Evolutionary conservation across 2,888 invertebrate genomes (phyloP), one percentile per base, ranked within the genome.

Genomic region (Hypselothyrea guttata): DNA sequence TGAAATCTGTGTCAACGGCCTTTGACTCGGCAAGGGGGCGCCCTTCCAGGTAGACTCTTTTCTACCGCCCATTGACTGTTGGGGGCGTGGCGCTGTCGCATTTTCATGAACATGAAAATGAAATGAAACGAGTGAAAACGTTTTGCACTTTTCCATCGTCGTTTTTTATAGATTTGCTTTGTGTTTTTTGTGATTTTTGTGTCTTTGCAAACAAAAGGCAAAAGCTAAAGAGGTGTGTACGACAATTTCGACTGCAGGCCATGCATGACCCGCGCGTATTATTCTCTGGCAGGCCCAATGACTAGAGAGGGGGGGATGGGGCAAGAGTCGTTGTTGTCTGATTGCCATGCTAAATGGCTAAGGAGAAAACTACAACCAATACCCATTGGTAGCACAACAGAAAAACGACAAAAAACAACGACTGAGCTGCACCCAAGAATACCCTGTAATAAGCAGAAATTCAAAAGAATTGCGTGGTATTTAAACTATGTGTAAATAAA

Each of bases 291-390:
- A 31, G 28, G 30, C 27, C 13, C 13, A 9, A 15, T 13, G 16
- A 2, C n/a, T 13, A 31, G 44, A 54, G 49, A 40, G 11, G 11
- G 7, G 27, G 8, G 40, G 47, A 28, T 38, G 53, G 52, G 11
- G 27, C 1, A 18, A 37, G 18, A 56, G 4, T 54, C 37, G 47
- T 68, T 44, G 70, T 67, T 69, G 71, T 67, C 81, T 64, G 81
- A 77, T 78, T 81, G 82, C 75, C 72, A 78, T 78, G 78, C 78
- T 78, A 78, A 78, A 72, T 82, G 78, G 67, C 56, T 66, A 37
- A 49, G 13, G 70, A 65, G 70, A 70, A 70, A 71, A 71, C 71
- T 57, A 59, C 58, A 58, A 42, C 49, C 53, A 68, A 58, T 68
- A 47, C 47, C 47, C 54, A 69, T 58, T 58, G 22, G 22, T 22